Evolutionary conservation across 1,140 invertebrate genomes (phyloP).

Genomic region (Reticulitermes speratus): DNA sequence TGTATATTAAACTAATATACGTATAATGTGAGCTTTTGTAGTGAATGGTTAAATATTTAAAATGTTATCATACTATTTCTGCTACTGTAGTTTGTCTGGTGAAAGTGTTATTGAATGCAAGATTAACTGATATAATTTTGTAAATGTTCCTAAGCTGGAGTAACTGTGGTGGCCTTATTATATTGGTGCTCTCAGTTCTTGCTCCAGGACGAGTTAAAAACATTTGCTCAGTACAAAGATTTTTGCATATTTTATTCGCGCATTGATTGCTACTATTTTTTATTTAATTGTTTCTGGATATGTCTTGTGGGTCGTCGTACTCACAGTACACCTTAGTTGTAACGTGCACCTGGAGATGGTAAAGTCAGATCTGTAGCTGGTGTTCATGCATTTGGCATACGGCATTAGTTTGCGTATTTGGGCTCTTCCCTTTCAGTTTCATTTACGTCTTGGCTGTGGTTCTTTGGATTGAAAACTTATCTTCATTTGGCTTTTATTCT

Average conservation of each 20-base stretch:
- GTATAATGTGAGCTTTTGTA: background rate
- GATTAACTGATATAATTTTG: background rate
- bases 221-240: background rate
- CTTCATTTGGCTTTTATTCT: background rate
- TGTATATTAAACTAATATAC: background rate
- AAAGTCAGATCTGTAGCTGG: too few relatives aligned
- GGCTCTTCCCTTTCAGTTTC: too few relatives aligned
- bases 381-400: too few relatives aligned
- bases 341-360: background rate
- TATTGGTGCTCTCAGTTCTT: conserved; percentile 1
- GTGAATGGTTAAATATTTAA: background rate
- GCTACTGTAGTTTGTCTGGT: background rate
- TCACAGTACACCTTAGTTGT: background rate
- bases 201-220: background rate
- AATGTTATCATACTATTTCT: background rate
- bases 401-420: too few relatives aligned
- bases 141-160: conserved; percentile 14
- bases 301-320: background rate
- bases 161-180: conserved; percentile 1
- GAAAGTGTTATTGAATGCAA: background rate
- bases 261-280: background rate
- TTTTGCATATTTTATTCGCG: background rate
- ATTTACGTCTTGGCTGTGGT: background rate
- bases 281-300: background rate
- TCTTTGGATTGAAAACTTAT: background rate